Evolutionary conservation across 2,888 invertebrate species (phyloP).

Genomic region (Aspidiotus destructor): DNA sequence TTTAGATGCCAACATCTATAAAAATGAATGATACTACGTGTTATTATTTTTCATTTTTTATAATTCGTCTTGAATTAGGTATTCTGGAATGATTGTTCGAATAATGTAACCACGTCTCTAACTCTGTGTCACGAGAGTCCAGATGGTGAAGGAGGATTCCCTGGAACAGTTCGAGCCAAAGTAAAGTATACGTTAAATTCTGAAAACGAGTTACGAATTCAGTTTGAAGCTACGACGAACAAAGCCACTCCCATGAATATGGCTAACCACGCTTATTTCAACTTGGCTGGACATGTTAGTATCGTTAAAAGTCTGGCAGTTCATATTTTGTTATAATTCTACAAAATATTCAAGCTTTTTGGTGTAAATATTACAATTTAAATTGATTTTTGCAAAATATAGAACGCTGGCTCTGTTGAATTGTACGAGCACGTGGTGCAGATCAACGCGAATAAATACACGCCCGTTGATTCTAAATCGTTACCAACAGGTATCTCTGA

Average conservation of each 20-base stretch:
- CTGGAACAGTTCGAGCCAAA: constrained; percentile 66
- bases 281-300: constrained; percentile 78
- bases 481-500: constrained; percentile 57
- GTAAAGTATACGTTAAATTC: constrained; percentile 58
- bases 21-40: too few species aligned
- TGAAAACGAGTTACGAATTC: constrained; percentile 61
- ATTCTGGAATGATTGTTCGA: background rate
- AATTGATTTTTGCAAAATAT: background rate
- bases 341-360: too few species aligned
- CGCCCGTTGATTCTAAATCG: constrained; percentile 57
- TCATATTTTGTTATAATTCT: background rate
- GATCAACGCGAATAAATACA: constrained; percentile 67
- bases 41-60: background rate
- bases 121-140: constrained; percentile 45
- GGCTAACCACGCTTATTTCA: constrained; percentile 83
- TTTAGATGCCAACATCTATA: too few species aligned
- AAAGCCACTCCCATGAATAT: constrained; percentile 77
- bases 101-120: background rate
- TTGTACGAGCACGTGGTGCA: constrained; percentile 59
- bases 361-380: background rate
- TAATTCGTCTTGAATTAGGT: constrained; percentile 1
- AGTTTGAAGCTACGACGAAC: constrained; percentile 63
- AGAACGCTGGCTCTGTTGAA: constrained; percentile 48
- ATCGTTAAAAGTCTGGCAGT: background rate
- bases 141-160: constrained; percentile 79